Evolutionary conservation across 2,888 invertebrate genomes (phyloP).

Genomic region (Eubasilissa splendida): DNA sequence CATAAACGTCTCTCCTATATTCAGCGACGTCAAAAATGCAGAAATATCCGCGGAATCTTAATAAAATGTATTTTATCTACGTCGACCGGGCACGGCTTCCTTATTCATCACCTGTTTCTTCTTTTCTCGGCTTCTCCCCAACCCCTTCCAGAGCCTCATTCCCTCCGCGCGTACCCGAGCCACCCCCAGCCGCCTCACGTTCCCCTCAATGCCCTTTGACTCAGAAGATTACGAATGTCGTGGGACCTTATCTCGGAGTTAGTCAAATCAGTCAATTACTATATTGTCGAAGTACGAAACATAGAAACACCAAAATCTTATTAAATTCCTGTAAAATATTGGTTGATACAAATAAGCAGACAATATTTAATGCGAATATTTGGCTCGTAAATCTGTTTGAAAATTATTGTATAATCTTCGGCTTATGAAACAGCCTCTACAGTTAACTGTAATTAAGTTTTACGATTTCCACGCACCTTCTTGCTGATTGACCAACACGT

Average conservation of each 20-base stretch:
- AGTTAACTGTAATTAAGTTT: no score
- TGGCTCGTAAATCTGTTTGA: constrained; percentile 27
- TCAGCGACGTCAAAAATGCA: no score
- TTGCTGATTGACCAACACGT: no score
- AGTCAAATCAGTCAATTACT: constrained; percentile 32
- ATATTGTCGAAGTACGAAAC: constrained; percentile 28
- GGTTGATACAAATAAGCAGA: no score
- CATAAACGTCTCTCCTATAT: no score
- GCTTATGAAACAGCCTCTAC: no score
- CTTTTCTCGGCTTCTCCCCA: constrained; percentile 8
- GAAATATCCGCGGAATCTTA: no score
- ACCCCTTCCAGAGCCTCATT: not conserved
- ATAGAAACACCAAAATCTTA: constrained; percentile 1
- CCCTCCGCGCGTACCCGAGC: not conserved
- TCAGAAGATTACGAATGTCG: constrained; percentile 41
- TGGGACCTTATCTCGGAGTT: constrained; percentile 31
- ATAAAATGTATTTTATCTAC: constrained; percentile 26
- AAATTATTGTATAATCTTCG: no score
- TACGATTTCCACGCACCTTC: no score
- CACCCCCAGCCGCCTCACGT: not conserved
- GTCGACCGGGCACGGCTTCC: constrained; percentile 10
- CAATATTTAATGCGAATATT: not conserved
- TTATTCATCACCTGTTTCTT: constrained; percentile 29
- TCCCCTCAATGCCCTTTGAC: constrained; percentile 17
- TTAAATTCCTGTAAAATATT: no score